These are phyloP conservation scores for Lymantria dispar DNA, from an alignment of 2,888 invertebrate species.

Conservation along the genomic window DNA sequence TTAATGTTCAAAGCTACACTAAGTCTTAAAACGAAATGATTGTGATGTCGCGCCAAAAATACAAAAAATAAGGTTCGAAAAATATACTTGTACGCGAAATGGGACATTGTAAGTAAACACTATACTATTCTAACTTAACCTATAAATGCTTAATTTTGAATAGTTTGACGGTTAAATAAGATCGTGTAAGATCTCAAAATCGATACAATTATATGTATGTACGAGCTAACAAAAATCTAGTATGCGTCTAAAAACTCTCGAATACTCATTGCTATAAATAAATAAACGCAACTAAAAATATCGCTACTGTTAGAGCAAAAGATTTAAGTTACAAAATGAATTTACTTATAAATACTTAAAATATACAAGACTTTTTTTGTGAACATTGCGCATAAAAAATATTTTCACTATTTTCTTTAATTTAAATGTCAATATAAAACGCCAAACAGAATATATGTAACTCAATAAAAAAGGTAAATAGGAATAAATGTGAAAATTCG, in stretches of 20 bases:
- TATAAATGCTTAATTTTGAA: constrained; percentile 36
- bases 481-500: too few species aligned
- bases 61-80: background rate
- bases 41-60: background rate
- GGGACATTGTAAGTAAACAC: constrained; percentile 21
- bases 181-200: constrained; percentile 28
- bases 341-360: too few species aligned
- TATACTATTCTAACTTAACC: constrained; percentile 20
- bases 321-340: too few species aligned
- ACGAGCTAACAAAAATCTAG: constrained; percentile 1
- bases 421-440: too few species aligned
- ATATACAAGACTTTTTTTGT: too few species aligned
- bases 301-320: background rate
- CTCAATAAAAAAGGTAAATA: too few species aligned
- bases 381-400: too few species aligned
- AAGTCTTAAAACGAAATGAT: too few species aligned
- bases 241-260: background rate
- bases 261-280: background rate
- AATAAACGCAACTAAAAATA: background rate
- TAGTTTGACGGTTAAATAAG: constrained; percentile 16
- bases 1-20: too few species aligned
- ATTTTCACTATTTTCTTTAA: too few species aligned
- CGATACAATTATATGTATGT: background rate
- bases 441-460: too few species aligned
- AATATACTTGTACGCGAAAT: constrained; percentile 19